Conservation (phyloP, 2,113 vertebrate genomes). For the Rhipidura dahli region DNA sequence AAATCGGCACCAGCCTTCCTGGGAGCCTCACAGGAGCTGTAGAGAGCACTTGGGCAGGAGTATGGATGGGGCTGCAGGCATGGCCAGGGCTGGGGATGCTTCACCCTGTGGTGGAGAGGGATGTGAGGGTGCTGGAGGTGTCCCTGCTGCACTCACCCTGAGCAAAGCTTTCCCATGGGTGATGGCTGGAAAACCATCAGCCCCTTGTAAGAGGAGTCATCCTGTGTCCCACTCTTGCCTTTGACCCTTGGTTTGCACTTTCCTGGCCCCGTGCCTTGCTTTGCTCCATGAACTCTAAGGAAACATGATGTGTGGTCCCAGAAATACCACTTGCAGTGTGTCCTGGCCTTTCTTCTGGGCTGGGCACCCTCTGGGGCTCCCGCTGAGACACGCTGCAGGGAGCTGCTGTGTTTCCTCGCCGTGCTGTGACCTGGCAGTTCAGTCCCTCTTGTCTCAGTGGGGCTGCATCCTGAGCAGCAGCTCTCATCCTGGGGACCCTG, state of each 20-base stretch:
- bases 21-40: not conserved
- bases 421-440: fast-evolving
- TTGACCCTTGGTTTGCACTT: not conserved
- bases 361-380: not conserved
- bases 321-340: not conserved
- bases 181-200: not conserved
- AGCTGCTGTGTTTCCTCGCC: not conserved
- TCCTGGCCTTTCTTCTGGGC: not conserved
- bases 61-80: not conserved
- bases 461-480: not conserved
- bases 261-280: not conserved
- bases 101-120: not conserved
- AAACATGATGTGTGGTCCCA: not conserved
- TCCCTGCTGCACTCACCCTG: fast-evolving
- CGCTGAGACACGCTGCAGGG: fast-evolving
- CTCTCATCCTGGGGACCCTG: fast-evolving
- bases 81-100: not conserved
- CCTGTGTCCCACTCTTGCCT: fast-evolving
- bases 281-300: not conserved
- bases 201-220: not conserved
- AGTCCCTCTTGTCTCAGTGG: fast-evolving
- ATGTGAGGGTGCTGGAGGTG: not conserved
- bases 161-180: not conserved
- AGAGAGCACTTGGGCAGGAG: fast-evolving
- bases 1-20: fast-evolving